phyloP scores from a whole-genome alignment of 2,113 vertebrate genomes.

The Ochotona princeps region DNA sequence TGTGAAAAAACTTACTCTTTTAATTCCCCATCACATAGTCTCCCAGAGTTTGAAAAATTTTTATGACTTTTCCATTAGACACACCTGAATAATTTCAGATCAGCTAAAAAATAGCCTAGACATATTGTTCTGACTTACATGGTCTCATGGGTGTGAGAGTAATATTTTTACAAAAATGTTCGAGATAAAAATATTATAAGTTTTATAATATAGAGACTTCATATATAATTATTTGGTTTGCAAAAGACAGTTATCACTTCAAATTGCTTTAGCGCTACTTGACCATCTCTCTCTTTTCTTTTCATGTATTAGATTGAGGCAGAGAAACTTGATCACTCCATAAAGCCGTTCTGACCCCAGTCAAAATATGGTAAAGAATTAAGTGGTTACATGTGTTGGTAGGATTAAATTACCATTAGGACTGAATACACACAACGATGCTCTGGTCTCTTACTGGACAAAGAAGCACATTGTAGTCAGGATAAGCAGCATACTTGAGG shows the following conservation, averaged over 20 bases:
- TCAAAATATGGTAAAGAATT: conserved; percentile 71
- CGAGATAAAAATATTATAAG: conserved; percentile 17
- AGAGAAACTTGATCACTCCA: conserved; percentile 68
- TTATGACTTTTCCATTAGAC: conserved; percentile 10
- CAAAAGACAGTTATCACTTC: conserved; percentile 58
- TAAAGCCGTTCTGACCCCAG: conserved; percentile 65
- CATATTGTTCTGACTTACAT: conserved; percentile 4
- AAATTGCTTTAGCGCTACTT: conserved; percentile 56
- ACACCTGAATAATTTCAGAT: conserved; percentile 55
- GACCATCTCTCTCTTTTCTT: neutral
- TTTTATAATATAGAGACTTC: conserved; percentile 61
- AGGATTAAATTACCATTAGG: conserved; percentile 54
- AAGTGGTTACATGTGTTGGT: conserved; percentile 74
- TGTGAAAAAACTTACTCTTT: conserved; percentile 41
- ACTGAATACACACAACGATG: conserved; percentile 42
- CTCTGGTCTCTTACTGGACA: conserved; percentile 61
- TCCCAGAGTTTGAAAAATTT: conserved; percentile 18
- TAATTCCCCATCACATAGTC: conserved; percentile 38
- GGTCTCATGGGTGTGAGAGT: neutral
- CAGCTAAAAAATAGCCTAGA: neutral
- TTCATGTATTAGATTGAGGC: conserved; percentile 36
- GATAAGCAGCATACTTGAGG: conserved; percentile 22
- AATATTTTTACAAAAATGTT: neutral
- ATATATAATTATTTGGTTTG: conserved; percentile 56
- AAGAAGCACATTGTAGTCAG: conserved; percentile 58